Evolutionary conservation across 2,797 vertebrate genomes (phyloP), one percentile per base, ranked within the genome.

Genomic region (Periparus ater): DNA sequence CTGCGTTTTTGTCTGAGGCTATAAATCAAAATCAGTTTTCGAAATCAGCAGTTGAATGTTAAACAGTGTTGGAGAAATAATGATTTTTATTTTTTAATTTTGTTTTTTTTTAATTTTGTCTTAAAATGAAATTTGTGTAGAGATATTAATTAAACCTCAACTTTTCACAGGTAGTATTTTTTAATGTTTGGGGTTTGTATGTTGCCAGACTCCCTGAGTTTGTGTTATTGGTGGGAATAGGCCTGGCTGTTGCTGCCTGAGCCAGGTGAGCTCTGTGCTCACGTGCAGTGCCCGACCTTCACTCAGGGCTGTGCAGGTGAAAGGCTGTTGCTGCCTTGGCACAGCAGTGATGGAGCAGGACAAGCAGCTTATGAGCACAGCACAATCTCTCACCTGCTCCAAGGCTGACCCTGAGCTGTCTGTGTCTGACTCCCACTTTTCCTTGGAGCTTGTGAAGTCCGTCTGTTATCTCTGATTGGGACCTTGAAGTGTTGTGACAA

Each of bases 381-480:
- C 44, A 7, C 55, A 12, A 1, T 11, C 51, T 50, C 72, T 83
- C 45, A 36, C 68, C 45, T 67, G 45, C 20, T 3, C 61, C 78
- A 20, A 40, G 66, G 36, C 74, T 91, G 81, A 23, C 47, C 54
- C 5, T 78, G 66, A 75, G 74, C 66, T 45, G 14, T 7, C 63
- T 68, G 26, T 32, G 11, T 17, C 17, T 38, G 9, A 63, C 84
- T 76, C 22, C 55, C 51, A 13, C 58, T 55, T 75, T 36, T 40
- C 20, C 22, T 50, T 3, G 5, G 58, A 32, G 26, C 26, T 20
- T 44, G 7, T 42, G 15, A 22, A 47, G 21, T 75, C 48, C 7
- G 0, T 75, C 47, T 68, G 1, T 57, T 32, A 10, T 1, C 66
- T 5, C 0, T 10, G 4, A 1, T 0, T 3, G 34, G 11, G 17